Evolutionary conservation across 2,888 invertebrate species (phyloP), one percentile per base, ranked within the genome.

Genomic region (Sussaba pulchella): DNA sequence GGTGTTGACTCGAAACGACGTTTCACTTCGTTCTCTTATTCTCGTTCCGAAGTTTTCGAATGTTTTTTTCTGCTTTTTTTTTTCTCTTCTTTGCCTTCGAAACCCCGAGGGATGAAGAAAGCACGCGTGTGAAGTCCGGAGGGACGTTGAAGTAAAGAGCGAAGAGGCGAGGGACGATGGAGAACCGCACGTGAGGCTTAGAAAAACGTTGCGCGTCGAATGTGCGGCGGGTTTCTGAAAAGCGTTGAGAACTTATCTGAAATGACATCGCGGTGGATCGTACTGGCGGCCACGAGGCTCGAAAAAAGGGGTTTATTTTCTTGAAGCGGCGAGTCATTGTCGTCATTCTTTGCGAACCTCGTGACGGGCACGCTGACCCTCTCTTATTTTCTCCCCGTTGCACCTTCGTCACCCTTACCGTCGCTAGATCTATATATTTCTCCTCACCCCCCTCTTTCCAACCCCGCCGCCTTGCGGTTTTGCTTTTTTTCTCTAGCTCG

Each of bases 221-320:
- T 67, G 41, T 59, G 72, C 41, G 57, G 59, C 64, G 47, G 71
- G 73, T 70, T 78, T 78, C 61, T 87, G 88, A 88, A 89, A 87
- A 83, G 77, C 81, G 82, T 85, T 78, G 86, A 83, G 82, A 88
- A 89, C 89, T 91, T 92, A 92, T 91, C 91, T 91, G 84, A 91
- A 92, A 92, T 92, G 90, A 92, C 91, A 92, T 92, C 91, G 88
- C 87, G 82, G 83, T 83, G 86, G 82, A 86, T 86, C 84, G 85
- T 81, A 82, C 45, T 8, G 70, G 14, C 67, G 41, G 50, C 41
- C 52, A 39, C 43, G 64, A 45, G 83, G 81, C 82, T 83, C 85
- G 4, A 87, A 89, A 89, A 88, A n/a, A n/a, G n/a, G 88, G 86
- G 89, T 87, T 89, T 87, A 86, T 88, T 86, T 87, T 85, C 85